Percentiles rank a stretch among this genome's conserved stretches.
Evolutionary conservation across 2,113 vertebrate species (phyloP).

Genomic region (Sinocyclocheilus grahami): DNA sequence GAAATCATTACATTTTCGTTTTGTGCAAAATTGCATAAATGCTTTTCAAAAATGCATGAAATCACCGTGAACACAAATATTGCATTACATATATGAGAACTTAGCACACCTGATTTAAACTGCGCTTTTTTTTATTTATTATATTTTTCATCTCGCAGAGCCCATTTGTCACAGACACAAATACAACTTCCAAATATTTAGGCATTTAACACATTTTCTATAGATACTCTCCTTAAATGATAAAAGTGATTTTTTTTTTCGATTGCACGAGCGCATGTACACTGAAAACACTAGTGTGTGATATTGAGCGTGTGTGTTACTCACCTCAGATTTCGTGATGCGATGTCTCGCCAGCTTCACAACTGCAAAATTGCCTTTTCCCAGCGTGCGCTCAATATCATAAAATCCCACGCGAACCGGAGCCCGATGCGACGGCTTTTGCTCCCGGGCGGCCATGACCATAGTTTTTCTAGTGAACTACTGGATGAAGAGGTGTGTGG

Average conservation of each 20-base stretch:
- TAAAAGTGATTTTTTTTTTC: neutral
- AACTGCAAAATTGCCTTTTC: conserved; percentile 95
- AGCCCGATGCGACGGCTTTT: conserved; percentile 81
- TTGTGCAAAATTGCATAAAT: neutral
- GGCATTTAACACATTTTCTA: neutral
- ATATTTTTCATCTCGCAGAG: neutral
- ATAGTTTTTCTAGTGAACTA: conserved; percentile 72
- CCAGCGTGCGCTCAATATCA: conserved; percentile 95
- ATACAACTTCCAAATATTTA: neutral
- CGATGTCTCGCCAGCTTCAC: conserved; percentile 95
- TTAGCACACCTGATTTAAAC: neutral
- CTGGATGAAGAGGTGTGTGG: conserved; percentile 57
- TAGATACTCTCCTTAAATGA: neutral
- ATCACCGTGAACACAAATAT: neutral
- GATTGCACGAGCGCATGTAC: neutral
- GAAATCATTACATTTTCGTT: neutral
- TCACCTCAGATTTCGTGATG: conserved; percentile 97
- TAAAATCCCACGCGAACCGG: conserved; percentile 96
- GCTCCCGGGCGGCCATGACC: conserved; percentile 93
- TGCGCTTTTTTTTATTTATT: neutral
- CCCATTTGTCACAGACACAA: neutral
- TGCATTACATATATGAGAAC: neutral
- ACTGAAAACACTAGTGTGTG: conserved; percentile 12
- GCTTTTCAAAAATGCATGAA: neutral
- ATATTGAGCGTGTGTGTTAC: conserved; percentile 54